phyloP scores from a whole-genome alignment of 1,140 invertebrate genomes.

The Euglossa dilemma region DNA sequence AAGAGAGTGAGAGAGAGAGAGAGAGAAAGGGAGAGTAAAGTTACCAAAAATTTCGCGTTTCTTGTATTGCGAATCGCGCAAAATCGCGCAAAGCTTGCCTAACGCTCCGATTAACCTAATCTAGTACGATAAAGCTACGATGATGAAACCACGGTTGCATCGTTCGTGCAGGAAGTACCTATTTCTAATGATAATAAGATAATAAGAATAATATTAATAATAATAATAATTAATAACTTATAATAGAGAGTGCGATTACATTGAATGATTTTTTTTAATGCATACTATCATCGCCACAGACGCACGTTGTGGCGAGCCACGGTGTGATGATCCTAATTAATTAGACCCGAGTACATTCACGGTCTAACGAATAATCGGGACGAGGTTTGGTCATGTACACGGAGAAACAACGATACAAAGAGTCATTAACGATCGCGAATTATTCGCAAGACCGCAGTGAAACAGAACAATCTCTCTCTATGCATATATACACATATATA shows the following conservation, averaged over 20 bases:
- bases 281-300: constrained; percentile 47
- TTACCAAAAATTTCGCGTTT: neutral
- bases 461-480: neutral
- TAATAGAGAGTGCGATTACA: constrained; percentile 56
- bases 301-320: constrained; percentile 36
- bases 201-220: constrained; percentile 58
- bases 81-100: constrained; percentile 1
- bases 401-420: constrained; percentile 8
- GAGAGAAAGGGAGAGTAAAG: neutral
- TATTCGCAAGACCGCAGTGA: constrained; percentile 12
- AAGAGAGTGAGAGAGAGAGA: neutral
- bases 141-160: constrained; percentile 52
- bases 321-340: constrained; percentile 44
- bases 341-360: constrained; percentile 2
- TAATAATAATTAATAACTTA: constrained; percentile 60
- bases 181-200: constrained; percentile 64
- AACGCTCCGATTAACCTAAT: constrained; percentile 15
- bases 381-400: constrained; percentile 26
- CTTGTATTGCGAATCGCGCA: neutral
- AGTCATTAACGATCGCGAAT: neutral
- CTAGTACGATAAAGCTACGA: constrained; percentile 44
- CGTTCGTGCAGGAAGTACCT: constrained; percentile 70
- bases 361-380: neutral
- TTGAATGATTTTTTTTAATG: constrained; percentile 53
- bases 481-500: neutral